Conservation (phyloP, 2,113 vertebrate genomes). For the Podocnemis expansa region DNA sequence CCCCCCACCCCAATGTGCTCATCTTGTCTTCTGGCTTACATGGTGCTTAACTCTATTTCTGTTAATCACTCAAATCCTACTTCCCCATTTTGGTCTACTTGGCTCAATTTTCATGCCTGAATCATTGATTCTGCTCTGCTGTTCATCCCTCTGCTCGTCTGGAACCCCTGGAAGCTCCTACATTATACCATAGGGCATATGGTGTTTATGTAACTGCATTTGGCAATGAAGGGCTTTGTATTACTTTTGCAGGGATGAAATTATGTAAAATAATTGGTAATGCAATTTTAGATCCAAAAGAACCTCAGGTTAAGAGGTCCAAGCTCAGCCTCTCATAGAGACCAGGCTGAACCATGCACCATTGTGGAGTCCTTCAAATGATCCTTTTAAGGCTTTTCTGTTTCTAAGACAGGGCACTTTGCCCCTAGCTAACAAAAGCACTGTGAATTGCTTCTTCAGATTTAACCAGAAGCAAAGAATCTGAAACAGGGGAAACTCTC, state of each 20-base stretch:
- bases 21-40: background rate
- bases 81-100: background rate
- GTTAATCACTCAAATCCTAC: fast-evolving
- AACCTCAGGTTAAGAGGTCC: background rate
- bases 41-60: fast-evolving
- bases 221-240: background rate
- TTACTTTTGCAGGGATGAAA: background rate
- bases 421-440: conserved; percentile 2
- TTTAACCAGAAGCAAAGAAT: conserved; percentile 37
- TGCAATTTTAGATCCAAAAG: background rate
- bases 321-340: background rate
- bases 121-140: background rate
- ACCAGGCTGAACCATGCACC: background rate
- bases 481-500: background rate
- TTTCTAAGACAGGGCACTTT: conserved; percentile 7
- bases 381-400: background rate
- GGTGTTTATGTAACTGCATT: background rate
- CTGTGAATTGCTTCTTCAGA: background rate
- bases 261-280: background rate
- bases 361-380: background rate
- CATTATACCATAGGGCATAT: too few relatives aligned
- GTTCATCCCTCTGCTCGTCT: background rate
- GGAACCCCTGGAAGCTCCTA: background rate
- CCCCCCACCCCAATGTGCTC: background rate
- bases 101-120: background rate